A percentile compares a stretch with the other conserved stretches of the same genome.
phyloP scores from a whole-genome alignment of 1,140 invertebrate species.

The Drosophila azteca region DNA sequence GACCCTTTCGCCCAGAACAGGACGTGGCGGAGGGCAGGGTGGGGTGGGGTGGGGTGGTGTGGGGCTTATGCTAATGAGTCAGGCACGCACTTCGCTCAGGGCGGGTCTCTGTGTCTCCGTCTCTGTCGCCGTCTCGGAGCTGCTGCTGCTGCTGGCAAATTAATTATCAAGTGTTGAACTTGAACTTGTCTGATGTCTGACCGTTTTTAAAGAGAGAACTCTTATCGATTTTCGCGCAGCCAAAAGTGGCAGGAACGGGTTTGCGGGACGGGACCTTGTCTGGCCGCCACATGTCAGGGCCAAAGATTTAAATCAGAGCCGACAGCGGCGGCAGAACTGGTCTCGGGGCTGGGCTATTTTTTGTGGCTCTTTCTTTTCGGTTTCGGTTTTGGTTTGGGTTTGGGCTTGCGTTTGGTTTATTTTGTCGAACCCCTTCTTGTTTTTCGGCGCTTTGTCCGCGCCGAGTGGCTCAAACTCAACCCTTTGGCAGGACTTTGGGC shows the following conservation, averaged over 20 bases:
- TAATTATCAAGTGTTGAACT: conserved; percentile 81
- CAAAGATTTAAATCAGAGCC: conserved; percentile 75
- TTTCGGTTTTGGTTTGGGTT: conserved; percentile 37
- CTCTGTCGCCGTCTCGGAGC: background rate
- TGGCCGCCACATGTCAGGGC: conserved; percentile 73
- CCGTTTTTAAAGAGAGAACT: conserved; percentile 48
- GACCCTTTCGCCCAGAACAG: no score
- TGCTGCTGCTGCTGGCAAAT: conserved; percentile 38
- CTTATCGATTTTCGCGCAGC: conserved; percentile 59
- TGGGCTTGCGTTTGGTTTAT: conserved; percentile 18
- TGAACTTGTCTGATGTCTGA: conserved; percentile 55
- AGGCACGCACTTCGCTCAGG: conserved; percentile 49
- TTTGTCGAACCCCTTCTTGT: conserved; percentile 36
- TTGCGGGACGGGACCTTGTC: conserved; percentile 41
- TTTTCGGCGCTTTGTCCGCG: conserved; percentile 43
- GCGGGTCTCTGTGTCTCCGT: no score
- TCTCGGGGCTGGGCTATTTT: background rate
- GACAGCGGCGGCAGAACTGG: conserved; percentile 43
- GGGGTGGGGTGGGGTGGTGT: background rate
- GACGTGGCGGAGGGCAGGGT: no score
- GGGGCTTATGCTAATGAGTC: conserved; percentile 52
- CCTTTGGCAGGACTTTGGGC: conserved; percentile 66
- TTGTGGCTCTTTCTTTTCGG: conserved; percentile 7
- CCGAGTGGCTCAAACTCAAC: conserved; percentile 53
- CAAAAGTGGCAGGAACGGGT: background rate